Evolutionary conservation across 2,797 vertebrate genomes (phyloP), one percentile per base, ranked within the genome.

Genomic region (Cyclura pinguis): DNA sequence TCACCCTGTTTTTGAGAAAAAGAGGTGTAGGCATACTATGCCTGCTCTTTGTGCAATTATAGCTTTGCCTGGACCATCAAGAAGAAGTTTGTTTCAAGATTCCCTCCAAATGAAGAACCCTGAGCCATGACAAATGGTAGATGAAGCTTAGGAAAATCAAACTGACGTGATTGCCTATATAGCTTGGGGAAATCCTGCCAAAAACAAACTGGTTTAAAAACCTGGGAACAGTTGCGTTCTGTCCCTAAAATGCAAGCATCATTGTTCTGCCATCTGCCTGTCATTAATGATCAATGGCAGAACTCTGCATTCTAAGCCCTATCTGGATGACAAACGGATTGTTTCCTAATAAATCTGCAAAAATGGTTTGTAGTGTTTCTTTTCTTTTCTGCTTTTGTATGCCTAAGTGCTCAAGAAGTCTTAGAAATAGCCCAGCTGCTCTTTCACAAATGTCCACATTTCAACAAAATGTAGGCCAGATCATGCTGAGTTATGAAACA

Each of bases 371-470:
- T 55, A 59, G 62, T 80, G 10, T 0, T 4, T 14, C 16, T 88
- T 35, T 57, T 52, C 32, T 62, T 80, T n/a, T 85, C 80, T 47
- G 8, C 35, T 59, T 86, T 29, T 69, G 35, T 81, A 86, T 92
- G 93, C 87, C 14, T 64, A 38, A 91, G 24, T 52, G 86, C 69
- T 12, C 64, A 90, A 91, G 94, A 94, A 1, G 1, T 3, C 20
- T 90, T 50, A 91, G 27, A 91, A 95, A 88, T 84, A 91, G 69
- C 13, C 77, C 24, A n/a, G 57, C 16, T 92, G 67, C 47, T 74
- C 93, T 91, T 83, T 92, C 18, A n/a, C 2, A 20, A 72, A 62
- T 91, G 92, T 88, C 64, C 90, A 42, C n/a, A 89, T 91, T 38
- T 80, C 57, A 80, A 47, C 83, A 77, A 84, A 85, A 85, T 67